phyloP scores from a whole-genome alignment of 2,888 invertebrate genomes.

The Morinoia aosen region DNA sequence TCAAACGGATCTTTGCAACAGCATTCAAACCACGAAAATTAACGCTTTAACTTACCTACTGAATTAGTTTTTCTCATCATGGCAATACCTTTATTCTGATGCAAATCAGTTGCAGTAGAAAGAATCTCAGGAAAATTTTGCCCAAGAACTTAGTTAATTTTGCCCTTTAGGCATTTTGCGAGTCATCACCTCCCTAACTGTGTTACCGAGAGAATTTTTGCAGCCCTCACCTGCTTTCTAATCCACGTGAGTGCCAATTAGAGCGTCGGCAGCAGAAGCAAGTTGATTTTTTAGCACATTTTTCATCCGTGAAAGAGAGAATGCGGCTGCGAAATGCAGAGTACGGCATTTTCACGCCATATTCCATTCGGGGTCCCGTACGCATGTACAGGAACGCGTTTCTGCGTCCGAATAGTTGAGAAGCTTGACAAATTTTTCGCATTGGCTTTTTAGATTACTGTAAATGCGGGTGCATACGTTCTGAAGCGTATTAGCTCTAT shows the following conservation, averaged over 20 bases:
- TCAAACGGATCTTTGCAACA: neutral
- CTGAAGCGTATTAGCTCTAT: neutral
- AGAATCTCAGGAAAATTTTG: neutral
- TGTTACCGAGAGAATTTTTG: neutral
- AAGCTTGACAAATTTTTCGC: neutral
- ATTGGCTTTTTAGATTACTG: neutral
- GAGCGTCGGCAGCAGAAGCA: neutral
- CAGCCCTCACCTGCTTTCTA: constrained; percentile 5
- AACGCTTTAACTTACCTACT: neutral
- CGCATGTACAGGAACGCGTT: neutral
- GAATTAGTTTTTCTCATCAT: neutral
- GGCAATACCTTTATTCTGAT: neutral
- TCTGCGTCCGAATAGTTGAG: neutral
- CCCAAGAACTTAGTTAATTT: neutral
- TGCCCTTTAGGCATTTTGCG: neutral
- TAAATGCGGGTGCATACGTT: neutral
- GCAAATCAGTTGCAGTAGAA: neutral
- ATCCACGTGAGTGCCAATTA: constrained; percentile 33
- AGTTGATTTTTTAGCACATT: neutral
- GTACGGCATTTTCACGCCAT: neutral
- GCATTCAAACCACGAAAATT: neutral
- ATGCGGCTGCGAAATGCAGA: neutral
- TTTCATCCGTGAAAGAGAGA: neutral
- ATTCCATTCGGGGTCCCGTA: neutral
- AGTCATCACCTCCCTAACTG: neutral